A percentile compares a stretch with the other conserved stretches of the same genome.
Evolutionary conservation across 2,113 vertebrate genomes (phyloP).

Genomic region (Rhynchopsitta pachyrhyncha): DNA sequence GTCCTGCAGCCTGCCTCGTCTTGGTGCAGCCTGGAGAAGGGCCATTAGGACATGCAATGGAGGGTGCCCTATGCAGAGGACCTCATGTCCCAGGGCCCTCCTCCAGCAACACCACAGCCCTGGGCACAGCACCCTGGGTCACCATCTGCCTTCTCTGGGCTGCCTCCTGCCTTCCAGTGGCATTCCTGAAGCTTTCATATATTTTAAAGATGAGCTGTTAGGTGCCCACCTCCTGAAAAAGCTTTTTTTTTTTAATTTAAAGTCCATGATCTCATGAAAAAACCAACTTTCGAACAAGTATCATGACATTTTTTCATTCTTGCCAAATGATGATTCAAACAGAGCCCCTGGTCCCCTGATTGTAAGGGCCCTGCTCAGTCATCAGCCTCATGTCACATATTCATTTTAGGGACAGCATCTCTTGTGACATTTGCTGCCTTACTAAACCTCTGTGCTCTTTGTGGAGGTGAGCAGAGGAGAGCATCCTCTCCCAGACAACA

Average conservation of each 20-base stretch:
- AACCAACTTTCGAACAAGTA: neutral
- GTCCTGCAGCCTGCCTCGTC: neutral
- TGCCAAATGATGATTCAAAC: accelerated
- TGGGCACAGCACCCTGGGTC: neutral
- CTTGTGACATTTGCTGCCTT: neutral
- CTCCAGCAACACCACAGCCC: neutral
- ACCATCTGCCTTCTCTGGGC: neutral
- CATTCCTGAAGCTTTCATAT: neutral
- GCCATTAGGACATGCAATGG: accelerated
- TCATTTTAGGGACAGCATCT: neutral
- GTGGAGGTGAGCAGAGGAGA: neutral
- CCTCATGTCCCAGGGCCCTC: neutral
- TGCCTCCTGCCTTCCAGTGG: neutral
- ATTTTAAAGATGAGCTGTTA: neutral
- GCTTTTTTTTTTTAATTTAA: neutral
- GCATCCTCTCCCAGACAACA: neutral
- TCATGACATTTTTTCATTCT: neutral
- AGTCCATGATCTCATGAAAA: neutral
- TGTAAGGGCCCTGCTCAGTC: neutral
- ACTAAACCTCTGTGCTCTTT: neutral
- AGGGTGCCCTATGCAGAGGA: neutral
- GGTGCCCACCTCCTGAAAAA: neutral
- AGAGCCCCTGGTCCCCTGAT: accelerated
- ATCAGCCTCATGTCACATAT: neutral
- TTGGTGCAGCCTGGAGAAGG: neutral